phyloP scores from a whole-genome alignment of 2,113 vertebrate species.

The Pseudonaja textilis region DNA sequence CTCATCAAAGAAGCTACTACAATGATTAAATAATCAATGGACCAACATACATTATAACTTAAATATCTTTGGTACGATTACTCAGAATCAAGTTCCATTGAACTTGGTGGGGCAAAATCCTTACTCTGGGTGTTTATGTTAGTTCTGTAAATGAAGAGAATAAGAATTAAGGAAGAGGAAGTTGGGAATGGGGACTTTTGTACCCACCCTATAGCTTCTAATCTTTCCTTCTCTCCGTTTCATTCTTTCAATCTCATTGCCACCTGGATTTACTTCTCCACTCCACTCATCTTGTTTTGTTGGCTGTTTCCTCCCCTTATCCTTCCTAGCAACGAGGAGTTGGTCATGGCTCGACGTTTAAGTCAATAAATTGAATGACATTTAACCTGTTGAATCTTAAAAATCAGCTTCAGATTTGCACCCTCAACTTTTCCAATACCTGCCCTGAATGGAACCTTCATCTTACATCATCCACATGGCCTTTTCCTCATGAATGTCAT shows the following conservation, averaged over 20 bases:
- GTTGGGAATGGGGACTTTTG: background rate
- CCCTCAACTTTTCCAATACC: background rate
- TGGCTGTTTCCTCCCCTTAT: background rate
- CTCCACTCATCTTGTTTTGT: background rate
- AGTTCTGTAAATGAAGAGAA: conserved; percentile 42
- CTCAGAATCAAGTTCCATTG: background rate
- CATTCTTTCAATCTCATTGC: background rate
- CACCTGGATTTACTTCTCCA: background rate
- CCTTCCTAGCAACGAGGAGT: background rate
- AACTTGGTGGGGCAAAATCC: background rate
- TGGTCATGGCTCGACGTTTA: background rate
- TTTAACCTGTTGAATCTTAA: background rate
- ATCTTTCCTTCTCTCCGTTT: background rate
- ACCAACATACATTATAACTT: background rate
- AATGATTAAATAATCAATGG: background rate
- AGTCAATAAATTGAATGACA: background rate
- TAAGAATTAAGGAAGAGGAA: conserved; percentile 21
- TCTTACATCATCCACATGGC: background rate
- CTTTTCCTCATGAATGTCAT: background rate
- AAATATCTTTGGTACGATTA: background rate
- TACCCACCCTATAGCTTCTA: background rate
- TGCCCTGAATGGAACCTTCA: background rate
- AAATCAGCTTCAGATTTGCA: background rate
- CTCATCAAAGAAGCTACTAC: background rate
- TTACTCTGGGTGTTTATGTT: background rate